phyloP scores from a whole-genome alignment of 2,888 invertebrate species.

The Ethmia dodecea region DNA sequence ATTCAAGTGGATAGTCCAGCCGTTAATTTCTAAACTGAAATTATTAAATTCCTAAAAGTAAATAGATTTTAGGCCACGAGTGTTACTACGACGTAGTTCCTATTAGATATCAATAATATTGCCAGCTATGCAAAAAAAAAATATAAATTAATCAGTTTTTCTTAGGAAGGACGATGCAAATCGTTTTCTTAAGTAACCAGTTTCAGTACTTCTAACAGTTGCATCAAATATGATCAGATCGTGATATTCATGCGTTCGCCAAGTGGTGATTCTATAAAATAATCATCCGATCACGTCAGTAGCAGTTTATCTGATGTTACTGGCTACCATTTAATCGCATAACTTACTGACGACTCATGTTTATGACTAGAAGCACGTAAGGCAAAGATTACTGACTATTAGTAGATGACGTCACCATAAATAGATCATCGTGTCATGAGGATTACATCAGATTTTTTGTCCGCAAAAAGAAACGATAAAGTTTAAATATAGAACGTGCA shows the following conservation, averaged over 20 bases:
- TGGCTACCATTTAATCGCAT: too few relatives aligned
- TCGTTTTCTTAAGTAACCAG: constrained; percentile 1
- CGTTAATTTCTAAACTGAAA: too few relatives aligned
- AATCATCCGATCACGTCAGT: not conserved
- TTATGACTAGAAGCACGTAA: constrained; percentile 2
- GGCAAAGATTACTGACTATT: not conserved
- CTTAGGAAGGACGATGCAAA: constrained; percentile 22
- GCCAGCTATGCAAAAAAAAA: too few relatives aligned
- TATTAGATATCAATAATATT: too few relatives aligned
- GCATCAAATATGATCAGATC: constrained; percentile 19
- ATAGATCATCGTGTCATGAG: too few relatives aligned
- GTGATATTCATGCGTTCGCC: constrained; percentile 11
- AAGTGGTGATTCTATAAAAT: not conserved
- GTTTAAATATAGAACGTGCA: constrained; percentile 41
- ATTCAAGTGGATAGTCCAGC: constrained; percentile 39
- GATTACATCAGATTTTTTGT: not conserved
- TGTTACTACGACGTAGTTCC: too few relatives aligned
- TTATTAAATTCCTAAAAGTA: too few relatives aligned
- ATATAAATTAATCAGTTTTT: too few relatives aligned
- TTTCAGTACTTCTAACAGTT: constrained; percentile 3
- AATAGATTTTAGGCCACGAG: too few relatives aligned
- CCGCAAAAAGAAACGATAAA: constrained; percentile 34
- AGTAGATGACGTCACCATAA: constrained; percentile 1
- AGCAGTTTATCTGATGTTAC: too few relatives aligned
- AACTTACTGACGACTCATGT: constrained; percentile 1